Percentiles rank a stretch among this genome's conserved stretches.
Evolutionary conservation across 2,888 invertebrate genomes (phyloP).

Genomic region (Harpagoxenus sublaevis): DNA sequence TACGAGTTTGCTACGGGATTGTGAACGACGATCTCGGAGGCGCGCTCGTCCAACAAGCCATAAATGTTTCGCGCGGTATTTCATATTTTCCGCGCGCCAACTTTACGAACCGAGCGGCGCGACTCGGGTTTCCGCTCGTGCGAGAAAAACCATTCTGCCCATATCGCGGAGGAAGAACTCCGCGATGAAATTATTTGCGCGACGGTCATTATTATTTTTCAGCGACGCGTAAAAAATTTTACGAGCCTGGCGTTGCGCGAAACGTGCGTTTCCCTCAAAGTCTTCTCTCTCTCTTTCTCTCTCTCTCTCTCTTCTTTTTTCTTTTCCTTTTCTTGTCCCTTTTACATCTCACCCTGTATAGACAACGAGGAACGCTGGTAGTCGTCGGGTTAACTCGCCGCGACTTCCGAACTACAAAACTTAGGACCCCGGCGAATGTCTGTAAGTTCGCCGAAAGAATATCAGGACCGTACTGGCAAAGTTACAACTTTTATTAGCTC

Average conservation of each 20-base stretch:
- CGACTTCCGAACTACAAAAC: slow-evolving; percentile 44
- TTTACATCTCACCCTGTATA: neutral
- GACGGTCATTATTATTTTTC: slow-evolving; percentile 51
- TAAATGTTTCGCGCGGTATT: slow-evolving; percentile 48
- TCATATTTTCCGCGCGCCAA: slow-evolving; percentile 44
- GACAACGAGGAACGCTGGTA: slow-evolving; percentile 8
- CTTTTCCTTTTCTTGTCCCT: neutral
- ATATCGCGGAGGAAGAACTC: slow-evolving; percentile 12
- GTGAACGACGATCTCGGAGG: slow-evolving; percentile 36
- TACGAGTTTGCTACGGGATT: slow-evolving; percentile 40
- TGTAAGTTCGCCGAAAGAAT: slow-evolving; percentile 44
- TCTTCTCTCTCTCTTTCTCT: neutral
- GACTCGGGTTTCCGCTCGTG: slow-evolving; percentile 19
- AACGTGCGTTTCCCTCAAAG: slow-evolving; percentile 11
- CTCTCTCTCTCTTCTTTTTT: neutral
- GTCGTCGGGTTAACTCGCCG: slow-evolving; percentile 33
- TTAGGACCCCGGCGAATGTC: slow-evolving; percentile 19
- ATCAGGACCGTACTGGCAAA: slow-evolving; percentile 4
- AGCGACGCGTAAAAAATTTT: slow-evolving; percentile 48
- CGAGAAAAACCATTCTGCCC: slow-evolving; percentile 13
- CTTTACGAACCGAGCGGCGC: slow-evolving; percentile 30
- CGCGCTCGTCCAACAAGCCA: slow-evolving; percentile 24
- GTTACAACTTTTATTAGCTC: slow-evolving; percentile 48
- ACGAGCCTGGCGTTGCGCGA: neutral
- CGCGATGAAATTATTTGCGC: slow-evolving; percentile 45